Conservation (phyloP, 2,113 vertebrate species). For the Ameiurus melas region DNA sequence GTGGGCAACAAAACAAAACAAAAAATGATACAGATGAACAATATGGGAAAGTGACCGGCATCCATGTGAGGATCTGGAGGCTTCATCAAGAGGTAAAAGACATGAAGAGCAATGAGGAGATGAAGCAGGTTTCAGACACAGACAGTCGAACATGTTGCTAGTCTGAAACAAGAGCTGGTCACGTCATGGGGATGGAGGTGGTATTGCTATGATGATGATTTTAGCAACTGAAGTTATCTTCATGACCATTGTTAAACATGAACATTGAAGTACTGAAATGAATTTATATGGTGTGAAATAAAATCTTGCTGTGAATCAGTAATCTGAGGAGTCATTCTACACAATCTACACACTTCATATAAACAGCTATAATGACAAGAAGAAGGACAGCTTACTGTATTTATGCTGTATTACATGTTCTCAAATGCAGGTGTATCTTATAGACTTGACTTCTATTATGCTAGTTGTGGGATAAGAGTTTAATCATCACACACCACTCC, state of each 20-base stretch:
- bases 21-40: slow-evolving; percentile 21
- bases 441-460: not conserved
- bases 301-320: not conserved
- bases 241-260: not conserved
- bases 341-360: not conserved
- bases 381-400: not conserved
- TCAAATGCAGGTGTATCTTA: not conserved
- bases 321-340: not conserved
- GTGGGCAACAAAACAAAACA: slow-evolving; percentile 32
- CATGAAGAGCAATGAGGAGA: not conserved
- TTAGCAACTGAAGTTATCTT: not conserved
- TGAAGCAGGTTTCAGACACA: not conserved
- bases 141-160: not conserved
- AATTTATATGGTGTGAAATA: not conserved
- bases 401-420: not conserved
- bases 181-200: not conserved
- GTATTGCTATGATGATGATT: not conserved
- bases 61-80: slow-evolving; percentile 37
- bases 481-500: not conserved
- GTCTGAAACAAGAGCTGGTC: not conserved
- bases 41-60: slow-evolving; percentile 35
- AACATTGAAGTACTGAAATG: not conserved
- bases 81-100: slow-evolving; percentile 17
- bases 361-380: not conserved
- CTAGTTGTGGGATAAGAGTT: not conserved